Evolutionary conservation across 2,888 invertebrate species (phyloP).

Genomic region (Asteroscopus sphinx): DNA sequence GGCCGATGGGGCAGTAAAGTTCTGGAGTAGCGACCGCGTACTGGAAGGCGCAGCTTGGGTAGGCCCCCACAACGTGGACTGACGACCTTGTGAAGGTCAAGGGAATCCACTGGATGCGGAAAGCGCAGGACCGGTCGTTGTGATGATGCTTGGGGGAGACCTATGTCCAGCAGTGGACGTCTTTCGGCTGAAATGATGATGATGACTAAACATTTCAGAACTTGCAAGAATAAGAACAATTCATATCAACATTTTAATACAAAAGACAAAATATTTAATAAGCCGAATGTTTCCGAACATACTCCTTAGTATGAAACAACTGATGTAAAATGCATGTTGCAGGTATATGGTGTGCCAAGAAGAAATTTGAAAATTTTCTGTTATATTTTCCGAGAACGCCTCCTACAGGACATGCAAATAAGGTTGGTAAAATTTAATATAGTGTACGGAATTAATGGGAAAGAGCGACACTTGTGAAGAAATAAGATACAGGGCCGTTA

Average conservation of each 20-base stretch:
- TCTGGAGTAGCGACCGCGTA: no score
- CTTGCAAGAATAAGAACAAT: conserved; percentile 1
- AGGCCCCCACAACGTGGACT: no score
- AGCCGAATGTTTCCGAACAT: conserved; percentile 29
- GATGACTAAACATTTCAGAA: no score
- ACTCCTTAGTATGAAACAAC: conserved; percentile 49
- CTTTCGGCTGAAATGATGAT: no score
- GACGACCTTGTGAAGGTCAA: no score
- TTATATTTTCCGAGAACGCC: conserved; percentile 47
- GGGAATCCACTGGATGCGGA: no score
- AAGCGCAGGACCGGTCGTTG: no score
- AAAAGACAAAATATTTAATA: conserved; percentile 42
- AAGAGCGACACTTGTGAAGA: conserved; percentile 42
- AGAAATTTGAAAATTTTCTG: conserved; percentile 53
- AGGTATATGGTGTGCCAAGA: conserved; percentile 62
- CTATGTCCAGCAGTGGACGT: no score
- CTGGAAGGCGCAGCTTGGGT: no score
- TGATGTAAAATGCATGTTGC: conserved; percentile 82
- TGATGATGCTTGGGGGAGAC: no score
- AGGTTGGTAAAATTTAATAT: conserved; percentile 61
- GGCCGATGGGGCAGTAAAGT: no score
- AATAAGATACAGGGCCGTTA: conserved; percentile 34
- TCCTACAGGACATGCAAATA: conserved; percentile 60
- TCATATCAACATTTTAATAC: conserved; percentile 1
- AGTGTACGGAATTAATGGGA: conserved; percentile 57